These are phyloP conservation scores for Ephialtes manifestator DNA, from an alignment of 2,888 invertebrate genomes.

Conservation along the genomic window DNA sequence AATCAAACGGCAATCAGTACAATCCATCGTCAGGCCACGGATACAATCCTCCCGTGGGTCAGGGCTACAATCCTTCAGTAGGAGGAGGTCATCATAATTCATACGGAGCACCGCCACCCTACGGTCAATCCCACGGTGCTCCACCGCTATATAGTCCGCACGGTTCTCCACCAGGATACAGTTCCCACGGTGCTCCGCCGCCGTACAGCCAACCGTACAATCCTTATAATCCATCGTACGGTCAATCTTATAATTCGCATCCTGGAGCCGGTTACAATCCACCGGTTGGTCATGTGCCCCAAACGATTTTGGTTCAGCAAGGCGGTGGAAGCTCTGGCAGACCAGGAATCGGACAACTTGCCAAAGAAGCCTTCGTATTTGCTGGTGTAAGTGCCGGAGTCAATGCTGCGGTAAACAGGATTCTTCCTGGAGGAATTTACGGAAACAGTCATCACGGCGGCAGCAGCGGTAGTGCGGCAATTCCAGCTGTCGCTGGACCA, in stretches of 20 bases:
- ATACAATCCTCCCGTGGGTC: constrained; percentile 75
- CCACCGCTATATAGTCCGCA: constrained; percentile 62
- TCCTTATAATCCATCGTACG: constrained; percentile 73
- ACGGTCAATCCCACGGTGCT: constrained; percentile 68
- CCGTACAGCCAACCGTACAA: constrained; percentile 71
- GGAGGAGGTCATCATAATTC: constrained; percentile 69
- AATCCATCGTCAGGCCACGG: constrained; percentile 72
- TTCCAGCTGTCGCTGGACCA: constrained; percentile 73
- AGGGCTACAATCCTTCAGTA: constrained; percentile 70
- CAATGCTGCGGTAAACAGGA: constrained; percentile 83
- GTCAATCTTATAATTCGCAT: constrained; percentile 64
- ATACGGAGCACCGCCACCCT: constrained; percentile 57
- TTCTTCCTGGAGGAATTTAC: constrained; percentile 80
- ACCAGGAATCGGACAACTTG: constrained; percentile 84
- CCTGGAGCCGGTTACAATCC: constrained; percentile 72
- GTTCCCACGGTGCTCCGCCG: constrained; percentile 69
- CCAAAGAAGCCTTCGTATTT: constrained; percentile 84
- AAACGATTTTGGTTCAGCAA: constrained; percentile 78
- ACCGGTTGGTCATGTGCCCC: constrained; percentile 76
- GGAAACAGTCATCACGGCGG: constrained; percentile 72
- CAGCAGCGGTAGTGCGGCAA: constrained; percentile 64
- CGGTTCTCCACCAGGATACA: constrained; percentile 65
- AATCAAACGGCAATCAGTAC: constrained; percentile 58
- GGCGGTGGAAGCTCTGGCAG: constrained; percentile 72
- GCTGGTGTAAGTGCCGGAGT: constrained; percentile 84